Evolutionary conservation across 2,113 vertebrate genomes (phyloP), one percentile per base, ranked within the genome.

Genomic region (Camelus dromedarius): DNA sequence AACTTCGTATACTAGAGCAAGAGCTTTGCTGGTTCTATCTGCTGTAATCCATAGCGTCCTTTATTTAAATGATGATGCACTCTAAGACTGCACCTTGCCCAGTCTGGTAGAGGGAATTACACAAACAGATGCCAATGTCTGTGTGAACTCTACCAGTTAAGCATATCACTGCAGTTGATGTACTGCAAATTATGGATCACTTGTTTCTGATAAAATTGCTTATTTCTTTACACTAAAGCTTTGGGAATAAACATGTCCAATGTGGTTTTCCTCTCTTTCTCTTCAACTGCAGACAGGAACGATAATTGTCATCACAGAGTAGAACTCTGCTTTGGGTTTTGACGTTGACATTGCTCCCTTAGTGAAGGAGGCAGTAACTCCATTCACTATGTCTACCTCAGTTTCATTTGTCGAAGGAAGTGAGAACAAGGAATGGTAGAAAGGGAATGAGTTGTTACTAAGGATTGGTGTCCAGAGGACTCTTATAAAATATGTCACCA

Each of bases 311-410:
- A 54, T 86, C n/a, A 72, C 28, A 93, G 72, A 90, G n/a, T 82
- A 66, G 50, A 81, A 82, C 79, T 92, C 76, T 82, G 19, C 70
- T 90, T 94, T 80, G 35, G 26, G 9, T 93, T 96, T 96, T 94
- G 42, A 94, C 75, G 73, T 73, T 67, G 10, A 32, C 22, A 10
- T 73, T 95, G 10, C 66, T 93, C 38, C 79, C 75, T 54, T 84
- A 80, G 30, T 75, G 56, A 94, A 81, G 58, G 32, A 83, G 26
- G 60, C 14, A 72, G 20, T 48, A 96, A 93, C n/a, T 84, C 52
- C 42, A 70, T 67, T 94, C 50, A 80, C 48, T 54, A 14, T 89
- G 56, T 42, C 48, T 86, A 54, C 38, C 32, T 85, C 87, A 60
- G 54, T 93, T 95, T 42, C 50, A 64, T 79, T 58, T 89, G 75